Conservation (phyloP, 1,140 invertebrate genomes). For the Penaeus japonicus region DNA sequence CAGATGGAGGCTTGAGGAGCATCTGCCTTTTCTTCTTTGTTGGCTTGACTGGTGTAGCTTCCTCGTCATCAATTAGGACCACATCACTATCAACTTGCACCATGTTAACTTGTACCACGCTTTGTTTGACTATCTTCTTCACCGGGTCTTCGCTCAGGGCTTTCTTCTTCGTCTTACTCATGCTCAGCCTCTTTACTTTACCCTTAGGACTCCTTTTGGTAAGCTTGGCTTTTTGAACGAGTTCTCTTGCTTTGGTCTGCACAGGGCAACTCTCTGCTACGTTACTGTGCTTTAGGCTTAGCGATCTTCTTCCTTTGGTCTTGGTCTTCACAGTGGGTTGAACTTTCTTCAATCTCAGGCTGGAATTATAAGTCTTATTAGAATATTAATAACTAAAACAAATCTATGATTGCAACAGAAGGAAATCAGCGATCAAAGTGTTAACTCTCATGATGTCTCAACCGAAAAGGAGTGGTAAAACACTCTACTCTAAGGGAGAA, state of each 20-base stretch:
- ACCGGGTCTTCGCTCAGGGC: not conserved
- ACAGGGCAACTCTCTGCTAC: no score
- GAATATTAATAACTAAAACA: not conserved
- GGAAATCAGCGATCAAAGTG: slow-evolving; percentile 40
- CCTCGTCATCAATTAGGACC: not conserved
- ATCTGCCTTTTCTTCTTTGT: not conserved
- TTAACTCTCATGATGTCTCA: slow-evolving; percentile 30
- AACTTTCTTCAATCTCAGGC: slow-evolving; percentile 31
- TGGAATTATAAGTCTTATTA: not conserved
- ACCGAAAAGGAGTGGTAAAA: not conserved
- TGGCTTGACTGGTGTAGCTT: no score
- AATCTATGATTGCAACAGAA: not conserved
- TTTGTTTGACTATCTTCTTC: not conserved
- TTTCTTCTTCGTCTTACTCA: not conserved
- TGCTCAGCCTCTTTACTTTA: not conserved
- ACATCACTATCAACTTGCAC: not conserved
- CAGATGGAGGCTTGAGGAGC: not conserved
- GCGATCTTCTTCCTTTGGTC: not conserved
- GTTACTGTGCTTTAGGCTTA: slow-evolving; percentile 16
- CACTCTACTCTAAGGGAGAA: slow-evolving; percentile 13
- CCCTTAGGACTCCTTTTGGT: no score
- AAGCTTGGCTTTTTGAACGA: no score
- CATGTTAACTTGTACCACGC: not conserved
- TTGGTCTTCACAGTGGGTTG: not conserved
- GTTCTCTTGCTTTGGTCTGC: no score